These are phyloP conservation scores for Brachyhypopomus gauderio DNA, from an alignment of 2,113 vertebrate species.

Conservation along the genomic window DNA sequence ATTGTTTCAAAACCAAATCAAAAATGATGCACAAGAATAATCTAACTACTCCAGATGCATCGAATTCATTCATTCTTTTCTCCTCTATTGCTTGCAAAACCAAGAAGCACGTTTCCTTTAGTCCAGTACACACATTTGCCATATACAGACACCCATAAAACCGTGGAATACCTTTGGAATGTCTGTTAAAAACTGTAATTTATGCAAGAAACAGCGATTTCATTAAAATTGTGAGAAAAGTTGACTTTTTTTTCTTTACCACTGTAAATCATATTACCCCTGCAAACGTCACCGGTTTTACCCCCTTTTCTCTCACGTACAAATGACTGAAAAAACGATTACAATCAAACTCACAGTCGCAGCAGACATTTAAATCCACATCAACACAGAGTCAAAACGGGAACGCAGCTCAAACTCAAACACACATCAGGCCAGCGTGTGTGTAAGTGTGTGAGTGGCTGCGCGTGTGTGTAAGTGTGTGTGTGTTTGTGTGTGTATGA, in stretches of 20 bases:
- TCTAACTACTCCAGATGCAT: not conserved
- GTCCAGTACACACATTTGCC: not conserved
- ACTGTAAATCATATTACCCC: not conserved
- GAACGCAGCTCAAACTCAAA: conserved; percentile 11
- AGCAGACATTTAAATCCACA: conserved; percentile 10
- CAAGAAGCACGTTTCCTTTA: not conserved
- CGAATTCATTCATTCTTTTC: not conserved
- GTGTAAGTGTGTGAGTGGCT: conserved; percentile 26
- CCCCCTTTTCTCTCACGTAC: conserved; percentile 10
- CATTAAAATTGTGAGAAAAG: conserved; percentile 29
- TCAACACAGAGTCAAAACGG: not conserved
- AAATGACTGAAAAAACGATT: conserved; percentile 22
- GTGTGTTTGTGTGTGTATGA: conserved; percentile 43
- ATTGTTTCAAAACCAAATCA: conserved; percentile 21
- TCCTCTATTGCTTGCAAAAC: not conserved
- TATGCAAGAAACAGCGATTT: no score
- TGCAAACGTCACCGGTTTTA: not conserved
- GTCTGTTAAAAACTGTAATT: no score
- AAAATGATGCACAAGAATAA: not conserved
- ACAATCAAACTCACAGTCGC: conserved; percentile 8
- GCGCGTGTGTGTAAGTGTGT: conserved; percentile 1
- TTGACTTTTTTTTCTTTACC: conserved; percentile 19
- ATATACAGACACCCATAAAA: conserved; percentile 45
- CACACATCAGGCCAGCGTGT: conserved; percentile 29
- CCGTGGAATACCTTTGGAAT: not conserved